A percentile compares a stretch with the other conserved stretches of the same genome.
Conservation (phyloP, 2,113 vertebrate species). For the Brachionichthys hirsutus region DNA sequence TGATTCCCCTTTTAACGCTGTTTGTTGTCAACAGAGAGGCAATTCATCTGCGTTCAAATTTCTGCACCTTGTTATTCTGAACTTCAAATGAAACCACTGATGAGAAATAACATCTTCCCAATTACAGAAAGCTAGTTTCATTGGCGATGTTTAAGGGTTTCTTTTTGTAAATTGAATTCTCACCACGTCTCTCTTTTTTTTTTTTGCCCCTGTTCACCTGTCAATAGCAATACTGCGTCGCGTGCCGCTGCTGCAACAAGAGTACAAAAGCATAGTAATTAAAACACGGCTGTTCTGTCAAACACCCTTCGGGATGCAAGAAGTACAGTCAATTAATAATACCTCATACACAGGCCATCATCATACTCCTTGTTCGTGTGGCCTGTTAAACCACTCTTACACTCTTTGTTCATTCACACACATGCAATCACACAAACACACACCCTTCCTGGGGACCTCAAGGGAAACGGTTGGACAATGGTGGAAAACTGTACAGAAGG, state of each 20-base stretch:
- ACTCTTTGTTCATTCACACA: slow-evolving; percentile 12
- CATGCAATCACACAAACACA: slow-evolving; percentile 3
- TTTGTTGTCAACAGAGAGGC: slow-evolving; percentile 39
- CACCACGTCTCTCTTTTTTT: not conserved
- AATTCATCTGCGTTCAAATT: slow-evolving; percentile 34
- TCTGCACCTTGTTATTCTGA: slow-evolving; percentile 7
- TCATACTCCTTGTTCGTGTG: slow-evolving; percentile 17
- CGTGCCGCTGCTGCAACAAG: not conserved
- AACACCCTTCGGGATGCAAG: slow-evolving; percentile 43
- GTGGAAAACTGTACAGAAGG: slow-evolving; percentile 32
- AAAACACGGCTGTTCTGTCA: slow-evolving; percentile 46
- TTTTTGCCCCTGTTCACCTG: slow-evolving; percentile 5
- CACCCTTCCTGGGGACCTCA: slow-evolving; percentile 40
- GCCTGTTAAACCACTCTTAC: slow-evolving; percentile 9
- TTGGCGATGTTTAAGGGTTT: slow-evolving; percentile 27
- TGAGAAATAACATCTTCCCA: no score
- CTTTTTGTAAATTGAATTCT: slow-evolving; percentile 33
- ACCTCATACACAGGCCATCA: slow-evolving; percentile 4
- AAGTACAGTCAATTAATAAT: slow-evolving; percentile 31
- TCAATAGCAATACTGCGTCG: slow-evolving; percentile 19
- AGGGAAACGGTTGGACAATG: slow-evolving; percentile 57
- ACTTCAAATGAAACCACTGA: not conserved
- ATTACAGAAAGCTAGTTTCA: slow-evolving; percentile 8
- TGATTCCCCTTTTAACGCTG: slow-evolving; percentile 40
- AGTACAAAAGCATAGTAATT: slow-evolving; percentile 39